phyloP scores from a whole-genome alignment of 2,113 vertebrate genomes.

The Paramisgurnus dabryanus region DNA sequence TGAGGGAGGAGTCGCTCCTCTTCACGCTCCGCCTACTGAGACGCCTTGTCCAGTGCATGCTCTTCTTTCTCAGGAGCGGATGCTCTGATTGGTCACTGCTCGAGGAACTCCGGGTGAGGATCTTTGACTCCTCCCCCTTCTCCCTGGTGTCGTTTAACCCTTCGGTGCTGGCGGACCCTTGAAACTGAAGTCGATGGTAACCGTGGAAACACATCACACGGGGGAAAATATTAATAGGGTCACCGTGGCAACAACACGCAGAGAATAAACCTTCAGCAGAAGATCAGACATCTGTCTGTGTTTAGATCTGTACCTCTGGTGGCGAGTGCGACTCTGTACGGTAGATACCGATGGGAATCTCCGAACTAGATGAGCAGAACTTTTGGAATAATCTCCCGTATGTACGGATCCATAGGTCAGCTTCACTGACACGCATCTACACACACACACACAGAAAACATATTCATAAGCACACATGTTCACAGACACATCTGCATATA shows the following conservation, averaged over 20 bases:
- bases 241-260: not conserved
- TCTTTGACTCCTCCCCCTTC: slow-evolving; percentile 74
- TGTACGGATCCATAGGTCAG: slow-evolving; percentile 91
- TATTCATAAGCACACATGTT: slow-evolving; percentile 8
- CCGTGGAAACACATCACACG: not conserved
- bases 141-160: slow-evolving; percentile 90
- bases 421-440: slow-evolving; percentile 91
- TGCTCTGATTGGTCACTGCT: slow-evolving; percentile 83
- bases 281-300: too few species aligned
- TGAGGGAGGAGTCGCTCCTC: slow-evolving; percentile 79
- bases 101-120: slow-evolving; percentile 75
- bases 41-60: slow-evolving; percentile 91
- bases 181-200: slow-evolving; percentile 50
- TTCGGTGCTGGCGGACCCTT: slow-evolving; percentile 86
- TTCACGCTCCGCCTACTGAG: slow-evolving; percentile 83
- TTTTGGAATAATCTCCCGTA: slow-evolving; percentile 95
- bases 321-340: slow-evolving; percentile 87
- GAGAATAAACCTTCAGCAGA: not conserved
- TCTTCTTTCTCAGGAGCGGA: slow-evolving; percentile 85
- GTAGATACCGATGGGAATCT: slow-evolving; percentile 93
- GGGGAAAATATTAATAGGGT: not conserved
- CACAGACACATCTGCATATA: not conserved
- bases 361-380: slow-evolving; percentile 89
- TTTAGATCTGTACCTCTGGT: slow-evolving; percentile 77
- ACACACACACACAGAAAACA: not conserved